Evolutionary conservation across 2,113 vertebrate species (phyloP), one percentile per base, ranked within the genome.

Genomic region (Ctenomys sociabilis): DNA sequence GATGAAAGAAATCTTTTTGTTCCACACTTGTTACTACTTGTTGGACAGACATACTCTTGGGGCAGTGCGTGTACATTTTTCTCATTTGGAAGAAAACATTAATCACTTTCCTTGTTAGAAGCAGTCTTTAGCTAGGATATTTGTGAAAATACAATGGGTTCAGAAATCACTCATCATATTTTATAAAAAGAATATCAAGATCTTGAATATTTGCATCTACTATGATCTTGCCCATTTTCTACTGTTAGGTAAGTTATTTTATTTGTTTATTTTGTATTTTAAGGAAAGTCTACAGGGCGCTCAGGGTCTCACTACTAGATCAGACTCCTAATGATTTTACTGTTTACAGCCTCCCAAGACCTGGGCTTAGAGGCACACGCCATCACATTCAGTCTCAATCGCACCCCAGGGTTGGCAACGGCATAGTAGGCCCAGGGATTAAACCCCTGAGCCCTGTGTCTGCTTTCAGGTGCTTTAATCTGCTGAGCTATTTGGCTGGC

Each of bases 141-240:
- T 45, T 90, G 24, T 37, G 59, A 88, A 93, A 37, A 19, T 90
- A 87, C 63, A 64, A 68, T 6, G 66, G 28, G 22, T 91, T 93
- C 87, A 83, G 61, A 96, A 90, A 96, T 92, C 21, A 88, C 43
- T 75, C 85, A 94, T n/a, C 30, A 90, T 37, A 94, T 54, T 95
- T 98, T 85, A 96, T 84, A 73, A 91, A 94, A 85, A 96, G 54
- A 95, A 96, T 92, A 92, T 61, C 16, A 85, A 64, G 96, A 91
- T 96, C 75, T 26, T 82, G 35, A 91, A 75, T 0, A 86, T 96
- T 96, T 96, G 8, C n/a, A 85, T 94, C 54, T 81, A 13, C 26
- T 63, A n/a, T 6, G 82, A 80, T 90, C 37, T 45, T 73, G 63
- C 75, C 90, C 77, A 54, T 11, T 26, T 68, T 97, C 92, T 64